Conservation (phyloP, 2,888 invertebrate species). For the Pomacea canaliculata region DNA sequence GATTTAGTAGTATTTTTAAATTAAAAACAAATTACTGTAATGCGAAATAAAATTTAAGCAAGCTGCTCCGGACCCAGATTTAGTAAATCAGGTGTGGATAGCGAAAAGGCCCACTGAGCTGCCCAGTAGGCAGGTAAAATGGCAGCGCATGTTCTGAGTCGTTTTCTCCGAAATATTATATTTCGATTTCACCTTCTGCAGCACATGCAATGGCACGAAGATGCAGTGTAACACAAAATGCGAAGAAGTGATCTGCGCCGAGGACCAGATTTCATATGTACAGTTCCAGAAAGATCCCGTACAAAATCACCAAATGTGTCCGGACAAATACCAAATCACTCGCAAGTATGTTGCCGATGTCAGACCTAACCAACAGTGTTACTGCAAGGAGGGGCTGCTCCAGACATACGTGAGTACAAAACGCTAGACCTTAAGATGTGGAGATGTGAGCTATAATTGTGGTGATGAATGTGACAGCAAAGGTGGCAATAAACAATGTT, state of each 20-base stretch:
- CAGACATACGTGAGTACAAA: constrained; percentile 21
- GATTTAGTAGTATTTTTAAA: no score
- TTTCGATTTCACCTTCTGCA: neutral
- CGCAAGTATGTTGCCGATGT: constrained; percentile 14
- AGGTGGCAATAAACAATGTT: no score
- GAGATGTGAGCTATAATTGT: no score
- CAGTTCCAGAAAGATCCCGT: neutral
- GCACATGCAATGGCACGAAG: constrained; percentile 9
- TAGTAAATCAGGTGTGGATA: no score
- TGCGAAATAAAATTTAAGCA: no score
- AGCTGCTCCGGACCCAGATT: no score
- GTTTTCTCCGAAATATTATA: no score
- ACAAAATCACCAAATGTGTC: constrained; percentile 18
- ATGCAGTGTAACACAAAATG: constrained; percentile 14
- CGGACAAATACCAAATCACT: constrained; percentile 14
- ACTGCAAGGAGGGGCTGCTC: constrained; percentile 16
- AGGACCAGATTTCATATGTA: constrained; percentile 4
- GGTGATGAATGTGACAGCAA: no score
- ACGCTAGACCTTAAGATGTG: neutral
- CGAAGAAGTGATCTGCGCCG: constrained; percentile 19
- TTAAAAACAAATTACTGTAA: no score
- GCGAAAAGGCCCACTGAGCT: no score
- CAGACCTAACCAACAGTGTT: constrained; percentile 18
- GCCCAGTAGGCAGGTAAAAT: no score
- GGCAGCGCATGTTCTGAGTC: no score